Evolutionary conservation across 2,113 vertebrate genomes (phyloP), one percentile per base, ranked within the genome.

Genomic region (Petaurus breviceps): DNA sequence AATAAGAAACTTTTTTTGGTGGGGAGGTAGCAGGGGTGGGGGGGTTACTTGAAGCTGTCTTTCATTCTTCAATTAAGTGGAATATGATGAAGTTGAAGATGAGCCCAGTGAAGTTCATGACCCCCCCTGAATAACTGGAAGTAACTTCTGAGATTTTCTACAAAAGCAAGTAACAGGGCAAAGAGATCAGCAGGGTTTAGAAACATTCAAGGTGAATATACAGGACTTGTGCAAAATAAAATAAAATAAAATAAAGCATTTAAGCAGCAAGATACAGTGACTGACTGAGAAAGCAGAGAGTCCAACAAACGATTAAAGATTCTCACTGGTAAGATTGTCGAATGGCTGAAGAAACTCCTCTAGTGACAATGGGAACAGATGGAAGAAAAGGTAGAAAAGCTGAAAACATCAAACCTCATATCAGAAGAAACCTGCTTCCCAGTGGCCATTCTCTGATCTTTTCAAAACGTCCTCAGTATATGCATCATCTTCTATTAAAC

Each of bases 61-160:
- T 94, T 96, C 92, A 54, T 93, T 77, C 43, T 95, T 92, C 49
- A 94, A 51, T 89, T 92, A 94, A 90, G 84, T n/a, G 93, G 52
- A 92, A 93, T 93, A 26, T 51, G 61, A 94, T 57, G 46, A 43
- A 93, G 89, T 94, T 94, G 57, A 93, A 94, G 43, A 54, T 57
- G 51, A 94, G 55, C 61, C 94, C 57, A 89, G 93, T 92, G 49
- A 89, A 94, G 61, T 95, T 50, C 24, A 89, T 49, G 94, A 53
- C 24, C 22, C 10, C 10, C 52, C 90, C n/a, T 90, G 57, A 96
- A 68, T 37, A 14, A 43, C 51, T 47, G 53, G 89, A 68, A 93
- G 57, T 92, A 49, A 92, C 90, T 68, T 9, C 53, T 91, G 93
- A 93, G 92, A 55, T 95, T 91, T 90, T 94, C 50, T 92, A 77